Percentiles rank a stretch among this genome's conserved stretches.
Conservation (phyloP, 1,140 invertebrate species). For the Stegodyphus mimosarum region DNA sequence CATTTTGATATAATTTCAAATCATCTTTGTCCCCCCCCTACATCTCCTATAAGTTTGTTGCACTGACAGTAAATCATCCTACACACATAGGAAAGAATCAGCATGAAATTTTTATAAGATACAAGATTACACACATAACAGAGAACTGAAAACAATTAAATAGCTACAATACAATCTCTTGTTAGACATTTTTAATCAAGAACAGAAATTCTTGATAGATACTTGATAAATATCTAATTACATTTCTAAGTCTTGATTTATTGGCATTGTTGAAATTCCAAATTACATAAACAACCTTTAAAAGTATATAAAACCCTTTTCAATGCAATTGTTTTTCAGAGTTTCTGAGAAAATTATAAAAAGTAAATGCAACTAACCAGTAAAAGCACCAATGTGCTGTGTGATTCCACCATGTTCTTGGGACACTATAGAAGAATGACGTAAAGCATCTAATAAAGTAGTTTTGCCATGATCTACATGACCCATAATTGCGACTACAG, state of each 20-base stretch:
- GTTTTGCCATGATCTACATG: conserved; percentile 99
- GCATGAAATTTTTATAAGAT: no score
- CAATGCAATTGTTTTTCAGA: neutral
- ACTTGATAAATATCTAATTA: neutral
- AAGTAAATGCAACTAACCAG: conserved; percentile 69
- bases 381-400: conserved; percentile 99
- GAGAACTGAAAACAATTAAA: no score
- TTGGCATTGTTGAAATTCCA: neutral
- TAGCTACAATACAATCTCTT: no score
- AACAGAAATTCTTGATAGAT: neutral
- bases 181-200: neutral
- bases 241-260: neutral
- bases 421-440: conserved; percentile 86
- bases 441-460: conserved; percentile 90
- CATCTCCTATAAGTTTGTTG: no score
- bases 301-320: neutral
- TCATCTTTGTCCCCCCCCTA: no score
- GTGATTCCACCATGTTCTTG: conserved; percentile 99
- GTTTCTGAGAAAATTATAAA: conserved; percentile 17
- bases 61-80: no score
- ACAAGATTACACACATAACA: no score
- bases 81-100: no score
- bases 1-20: no score
- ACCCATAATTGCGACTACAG: conserved; percentile 98
- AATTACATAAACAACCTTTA: neutral